phyloP scores from a whole-genome alignment of 2,113 vertebrate species.

The Ophthalmotilapia sp. region DNA sequence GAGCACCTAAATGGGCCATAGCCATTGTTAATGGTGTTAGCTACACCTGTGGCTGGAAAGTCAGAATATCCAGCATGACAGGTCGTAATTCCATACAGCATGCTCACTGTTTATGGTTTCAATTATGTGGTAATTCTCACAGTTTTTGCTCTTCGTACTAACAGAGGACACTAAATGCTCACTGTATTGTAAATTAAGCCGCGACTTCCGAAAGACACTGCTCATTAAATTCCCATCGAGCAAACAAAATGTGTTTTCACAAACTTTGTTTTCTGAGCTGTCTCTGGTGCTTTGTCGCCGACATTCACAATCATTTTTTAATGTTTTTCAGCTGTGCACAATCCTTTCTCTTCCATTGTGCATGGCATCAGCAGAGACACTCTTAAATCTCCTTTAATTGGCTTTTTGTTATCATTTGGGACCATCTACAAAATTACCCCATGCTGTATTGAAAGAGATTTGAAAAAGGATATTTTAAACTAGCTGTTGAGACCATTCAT shows the following conservation, averaged over 20 bases:
- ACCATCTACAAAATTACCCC: not conserved
- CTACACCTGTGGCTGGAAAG: not conserved
- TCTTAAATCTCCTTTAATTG: not conserved
- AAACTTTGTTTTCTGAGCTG: not conserved
- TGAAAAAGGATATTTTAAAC: not conserved
- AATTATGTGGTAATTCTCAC: not conserved
- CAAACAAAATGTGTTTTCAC: not conserved
- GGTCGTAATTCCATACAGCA: not conserved
- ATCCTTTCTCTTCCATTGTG: not conserved
- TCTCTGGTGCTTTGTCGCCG: not conserved
- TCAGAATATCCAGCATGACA: not conserved
- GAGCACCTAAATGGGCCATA: not conserved
- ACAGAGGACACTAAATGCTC: not conserved
- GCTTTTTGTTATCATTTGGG: not conserved
- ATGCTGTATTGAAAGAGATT: not conserved
- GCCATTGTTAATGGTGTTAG: not conserved
- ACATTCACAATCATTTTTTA: not conserved
- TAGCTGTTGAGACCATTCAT: not conserved
- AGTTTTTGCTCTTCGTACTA: not conserved
- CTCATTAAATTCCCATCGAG: not conserved
- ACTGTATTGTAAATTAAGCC: not conserved
- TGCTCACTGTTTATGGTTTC: not conserved
- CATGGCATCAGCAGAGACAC: not conserved
- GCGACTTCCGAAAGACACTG: not conserved
- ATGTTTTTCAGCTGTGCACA: not conserved